Evolutionary conservation across 2,888 invertebrate species (phyloP).

Genomic region (Leuctra nigra): DNA sequence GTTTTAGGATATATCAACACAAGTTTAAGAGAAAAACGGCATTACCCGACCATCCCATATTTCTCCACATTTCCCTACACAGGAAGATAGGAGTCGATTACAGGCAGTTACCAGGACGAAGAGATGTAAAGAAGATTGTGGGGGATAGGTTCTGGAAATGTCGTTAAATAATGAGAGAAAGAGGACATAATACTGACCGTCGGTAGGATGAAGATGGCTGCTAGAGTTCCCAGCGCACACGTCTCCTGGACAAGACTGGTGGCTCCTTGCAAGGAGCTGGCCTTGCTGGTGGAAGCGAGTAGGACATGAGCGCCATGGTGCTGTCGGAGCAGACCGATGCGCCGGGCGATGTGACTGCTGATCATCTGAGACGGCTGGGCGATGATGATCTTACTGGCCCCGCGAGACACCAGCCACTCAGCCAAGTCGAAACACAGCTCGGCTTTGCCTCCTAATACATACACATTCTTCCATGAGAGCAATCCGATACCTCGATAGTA

Average conservation of each 20-base stretch:
- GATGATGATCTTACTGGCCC: slow-evolving; percentile 24
- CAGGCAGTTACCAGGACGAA: too few species aligned
- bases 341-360: slow-evolving; percentile 12
- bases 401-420: slow-evolving; percentile 27
- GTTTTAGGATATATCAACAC: too few species aligned
- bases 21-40: too few species aligned
- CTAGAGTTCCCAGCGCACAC: neutral
- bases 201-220: slow-evolving; percentile 20
- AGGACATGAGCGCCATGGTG: slow-evolving; percentile 18
- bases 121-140: too few species aligned
- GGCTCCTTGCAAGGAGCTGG: slow-evolving; percentile 8
- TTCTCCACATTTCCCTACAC: too few species aligned
- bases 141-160: too few species aligned
- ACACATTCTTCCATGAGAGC: too few species aligned
- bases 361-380: slow-evolving; percentile 16
- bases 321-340: slow-evolving; percentile 12
- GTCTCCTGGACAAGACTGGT: slow-evolving; percentile 8
- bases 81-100: too few species aligned
- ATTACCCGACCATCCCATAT: too few species aligned
- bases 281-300: slow-evolving; percentile 11
- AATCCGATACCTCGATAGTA: too few species aligned
- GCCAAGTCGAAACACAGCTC: slow-evolving; percentile 32
- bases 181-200: too few species aligned
- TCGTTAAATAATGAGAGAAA: too few species aligned
- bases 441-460: slow-evolving; percentile 17